Conservation (phyloP, 37 sponge, comb jelly and placozoan genomes). For the Chondrilla cf. caribensis region DNA sequence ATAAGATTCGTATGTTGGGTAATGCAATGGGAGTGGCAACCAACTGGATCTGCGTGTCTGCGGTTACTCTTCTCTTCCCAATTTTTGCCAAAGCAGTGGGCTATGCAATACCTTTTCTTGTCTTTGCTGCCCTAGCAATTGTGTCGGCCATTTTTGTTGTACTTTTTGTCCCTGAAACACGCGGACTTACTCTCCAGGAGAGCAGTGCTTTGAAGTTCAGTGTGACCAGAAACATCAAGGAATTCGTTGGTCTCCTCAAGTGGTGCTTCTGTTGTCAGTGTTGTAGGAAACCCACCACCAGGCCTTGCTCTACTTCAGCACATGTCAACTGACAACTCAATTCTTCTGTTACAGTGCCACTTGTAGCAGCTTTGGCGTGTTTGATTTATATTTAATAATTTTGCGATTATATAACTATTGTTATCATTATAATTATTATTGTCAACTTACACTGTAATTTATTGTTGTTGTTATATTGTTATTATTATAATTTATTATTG, state of each 20-base stretch:
- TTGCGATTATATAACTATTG: background rate
- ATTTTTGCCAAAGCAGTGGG: background rate
- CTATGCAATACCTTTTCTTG: conserved; percentile 25
- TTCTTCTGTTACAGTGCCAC: background rate
- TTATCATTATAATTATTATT: background rate
- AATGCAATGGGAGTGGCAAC: conserved; percentile 24
- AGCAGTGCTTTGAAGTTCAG: conserved; percentile 23
- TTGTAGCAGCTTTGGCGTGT: no score
- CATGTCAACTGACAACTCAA: background rate
- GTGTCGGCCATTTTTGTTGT: conserved; percentile 41
- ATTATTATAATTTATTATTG: no score
- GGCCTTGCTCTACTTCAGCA: no score
- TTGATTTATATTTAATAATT: background rate
- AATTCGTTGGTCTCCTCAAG: background rate
- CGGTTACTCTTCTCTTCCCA: conserved; percentile 20
- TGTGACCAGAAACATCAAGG: background rate
- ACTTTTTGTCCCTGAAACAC: conserved; percentile 64
- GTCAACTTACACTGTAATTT: no score
- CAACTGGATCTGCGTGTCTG: background rate
- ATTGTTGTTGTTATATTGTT: no score
- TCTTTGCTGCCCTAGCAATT: conserved; percentile 26
- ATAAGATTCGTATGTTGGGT: conserved; percentile 11
- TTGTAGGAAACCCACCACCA: no score
- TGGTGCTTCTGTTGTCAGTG: background rate
- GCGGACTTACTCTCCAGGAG: conserved; percentile 41